Conservation (phyloP, 2,888 invertebrate species). For the Agrotis clavis region DNA sequence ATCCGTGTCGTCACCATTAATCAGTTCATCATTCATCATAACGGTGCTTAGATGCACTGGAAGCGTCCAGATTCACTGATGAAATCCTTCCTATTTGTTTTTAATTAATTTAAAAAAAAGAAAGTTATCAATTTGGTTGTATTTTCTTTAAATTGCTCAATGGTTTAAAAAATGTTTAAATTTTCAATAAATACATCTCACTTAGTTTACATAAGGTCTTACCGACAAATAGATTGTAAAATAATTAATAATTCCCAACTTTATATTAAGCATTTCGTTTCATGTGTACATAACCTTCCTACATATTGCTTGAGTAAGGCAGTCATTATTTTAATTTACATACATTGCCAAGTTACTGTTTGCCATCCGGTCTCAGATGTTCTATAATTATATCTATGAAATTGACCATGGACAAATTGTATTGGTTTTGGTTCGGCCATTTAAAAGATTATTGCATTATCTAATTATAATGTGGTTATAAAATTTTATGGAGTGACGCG, state of each 20-base stretch:
- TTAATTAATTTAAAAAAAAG: no score
- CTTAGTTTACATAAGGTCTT: conserved; percentile 28
- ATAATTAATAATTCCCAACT: conserved; percentile 64
- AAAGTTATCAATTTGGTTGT: no score
- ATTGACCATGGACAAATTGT: conserved; percentile 48
- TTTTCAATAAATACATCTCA: neutral
- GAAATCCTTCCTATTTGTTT: no score
- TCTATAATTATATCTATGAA: conserved; percentile 60
- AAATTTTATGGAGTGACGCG: neutral
- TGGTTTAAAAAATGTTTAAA: no score
- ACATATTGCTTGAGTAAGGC: conserved; percentile 47
- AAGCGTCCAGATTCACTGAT: no score
- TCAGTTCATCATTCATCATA: no score
- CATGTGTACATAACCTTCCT: conserved; percentile 39
- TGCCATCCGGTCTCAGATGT: conserved; percentile 62
- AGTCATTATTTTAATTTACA: conserved; percentile 63
- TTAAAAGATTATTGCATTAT: conserved; percentile 31
- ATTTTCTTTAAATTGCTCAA: no score
- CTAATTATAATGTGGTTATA: neutral
- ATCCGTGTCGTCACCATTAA: no score
- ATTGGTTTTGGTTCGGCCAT: conserved; percentile 40
- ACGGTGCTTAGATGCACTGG: no score
- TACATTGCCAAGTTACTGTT: conserved; percentile 47
- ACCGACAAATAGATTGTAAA: conserved; percentile 69
- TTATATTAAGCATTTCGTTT: conserved; percentile 39